Base-by-base conservation (phyloP, 1,140 invertebrate species). In the Drosophila leontia region DNA sequence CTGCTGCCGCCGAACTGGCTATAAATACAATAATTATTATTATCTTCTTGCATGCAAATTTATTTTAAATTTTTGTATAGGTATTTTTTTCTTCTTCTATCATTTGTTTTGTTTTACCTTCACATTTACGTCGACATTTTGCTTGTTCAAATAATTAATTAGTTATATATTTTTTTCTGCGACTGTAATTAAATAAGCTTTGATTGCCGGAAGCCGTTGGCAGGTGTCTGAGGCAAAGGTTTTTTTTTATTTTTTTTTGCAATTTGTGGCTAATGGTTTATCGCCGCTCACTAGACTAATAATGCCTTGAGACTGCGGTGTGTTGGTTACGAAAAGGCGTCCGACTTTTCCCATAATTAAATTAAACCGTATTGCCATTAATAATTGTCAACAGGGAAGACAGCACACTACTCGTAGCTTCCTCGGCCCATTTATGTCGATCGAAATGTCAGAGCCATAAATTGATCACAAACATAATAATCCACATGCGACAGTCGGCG, bases 311-410 rank as follows among this genome's bases (percentile, higher is more conserved):
- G 7, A 23, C 34, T 55, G 17, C 15, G 7, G 13, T 50, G 51
- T 35, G 51, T 37, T 37, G n/a, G 35, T 58, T 41, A 60, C n/a
- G 50, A 58, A 62, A 80, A 77, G 75, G 42, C 58, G 55, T 63
- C 39, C 19, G 76, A 78, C 72, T 70, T 88, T 87, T 84, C 72
- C 77, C 83, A 80, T 87, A 84, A 88, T 87, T 88, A 84, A 84
- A 84, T 90, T 75, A 84, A 88, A 87, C 71, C 55, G 77, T 84
- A 56, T 72, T 87, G 68, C 68, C 80, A 87, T 87, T 87, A 87
- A 88, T 88, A 80, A 84, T 88, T 83, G 84, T 80, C 83, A 85
- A 39, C 53, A 2, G 64, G 41, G 57, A 68, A 68, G 76, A 56
- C 61, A 51, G 55, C 48, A 17, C 42, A 57, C 64, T 62, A 57